Conservation (phyloP, 2,797 vertebrate species). For the Salarias fasciatus region DNA sequence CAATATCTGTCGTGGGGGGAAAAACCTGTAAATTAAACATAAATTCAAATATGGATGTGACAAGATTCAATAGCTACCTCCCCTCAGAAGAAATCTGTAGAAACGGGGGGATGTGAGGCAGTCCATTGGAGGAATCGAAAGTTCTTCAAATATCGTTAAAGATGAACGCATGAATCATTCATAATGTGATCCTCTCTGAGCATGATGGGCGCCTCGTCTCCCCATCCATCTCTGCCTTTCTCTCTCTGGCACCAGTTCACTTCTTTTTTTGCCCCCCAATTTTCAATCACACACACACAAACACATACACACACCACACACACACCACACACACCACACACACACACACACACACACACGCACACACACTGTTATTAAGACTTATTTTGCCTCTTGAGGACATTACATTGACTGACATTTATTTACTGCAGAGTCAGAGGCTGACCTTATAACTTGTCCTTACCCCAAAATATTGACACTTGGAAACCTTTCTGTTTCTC, state of each 20-base stretch:
- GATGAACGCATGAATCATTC: constrained; percentile 73
- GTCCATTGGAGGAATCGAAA: constrained; percentile 68
- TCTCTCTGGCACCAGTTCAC: constrained; percentile 34
- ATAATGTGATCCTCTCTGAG: constrained; percentile 57
- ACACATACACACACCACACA: too few relatives aligned
- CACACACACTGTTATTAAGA: too few relatives aligned
- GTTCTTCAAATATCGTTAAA: constrained; percentile 70
- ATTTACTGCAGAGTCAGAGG: background rate
- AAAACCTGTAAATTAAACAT: constrained; percentile 44
- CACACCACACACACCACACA: too few relatives aligned
- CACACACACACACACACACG: background rate
- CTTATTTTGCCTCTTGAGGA: too few relatives aligned
- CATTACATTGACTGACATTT: too few relatives aligned
- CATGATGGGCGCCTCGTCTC: constrained; percentile 44
- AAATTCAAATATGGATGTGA: constrained; percentile 52
- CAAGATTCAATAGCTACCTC: constrained; percentile 26
- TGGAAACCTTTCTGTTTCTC: too few relatives aligned
- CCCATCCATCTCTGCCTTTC: constrained; percentile 6
- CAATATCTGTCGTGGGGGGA: constrained; percentile 25
- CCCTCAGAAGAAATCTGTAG: constrained; percentile 28
- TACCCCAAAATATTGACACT: too few relatives aligned
- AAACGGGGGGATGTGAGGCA: constrained; percentile 23
- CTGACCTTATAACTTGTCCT: too few relatives aligned
- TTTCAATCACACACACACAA: background rate
- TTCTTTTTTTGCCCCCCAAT: constrained; percentile 6